Evolutionary conservation across 2,888 invertebrate genomes (phyloP).

Genomic region (Stenurella melanura): DNA sequence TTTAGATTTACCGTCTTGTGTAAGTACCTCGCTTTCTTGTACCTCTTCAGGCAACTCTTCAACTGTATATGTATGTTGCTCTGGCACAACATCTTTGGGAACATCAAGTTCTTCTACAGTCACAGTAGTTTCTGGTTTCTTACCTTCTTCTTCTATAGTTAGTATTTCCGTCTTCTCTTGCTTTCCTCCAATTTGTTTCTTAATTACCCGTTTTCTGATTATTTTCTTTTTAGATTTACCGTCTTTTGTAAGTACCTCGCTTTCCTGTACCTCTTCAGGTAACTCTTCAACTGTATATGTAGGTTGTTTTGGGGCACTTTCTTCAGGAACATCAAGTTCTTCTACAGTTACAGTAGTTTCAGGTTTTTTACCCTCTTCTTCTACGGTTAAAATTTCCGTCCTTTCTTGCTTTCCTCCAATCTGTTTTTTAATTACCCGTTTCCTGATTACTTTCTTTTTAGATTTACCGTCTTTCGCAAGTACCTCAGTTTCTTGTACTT

Average conservation of each 20-base stretch:
- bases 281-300: conserved; percentile 58
- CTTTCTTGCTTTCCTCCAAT: conserved; percentile 68
- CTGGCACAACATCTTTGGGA: conserved; percentile 23
- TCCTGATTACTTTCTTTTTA: conserved; percentile 57
- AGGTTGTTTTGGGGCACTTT: conserved; percentile 54
- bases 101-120: conserved; percentile 62
- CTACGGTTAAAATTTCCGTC: conserved; percentile 72
- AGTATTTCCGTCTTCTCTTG: conserved; percentile 78
- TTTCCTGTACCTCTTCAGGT: conserved; percentile 70
- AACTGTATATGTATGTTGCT: conserved; percentile 62
- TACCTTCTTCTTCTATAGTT: conserved; percentile 63
- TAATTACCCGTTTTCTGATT: conserved; percentile 77
- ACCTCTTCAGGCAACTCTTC: conserved; percentile 67
- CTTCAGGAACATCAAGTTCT: conserved; percentile 61
- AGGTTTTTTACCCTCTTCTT: conserved; percentile 65
- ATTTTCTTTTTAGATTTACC: conserved; percentile 80
- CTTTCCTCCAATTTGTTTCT: conserved; percentile 87
- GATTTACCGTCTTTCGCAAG: conserved; percentile 48
- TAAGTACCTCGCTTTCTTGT: conserved; percentile 75
- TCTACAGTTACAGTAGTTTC: conserved; percentile 63
- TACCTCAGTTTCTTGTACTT: conserved; percentile 52
- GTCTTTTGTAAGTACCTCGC: conserved; percentile 77
- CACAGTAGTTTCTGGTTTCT: conserved; percentile 60
- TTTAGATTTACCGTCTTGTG: conserved; percentile 78
- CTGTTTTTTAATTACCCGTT: conserved; percentile 71